phyloP scores from a whole-genome alignment of 2,888 invertebrate genomes.

The Conops quadrifasciatus region DNA sequence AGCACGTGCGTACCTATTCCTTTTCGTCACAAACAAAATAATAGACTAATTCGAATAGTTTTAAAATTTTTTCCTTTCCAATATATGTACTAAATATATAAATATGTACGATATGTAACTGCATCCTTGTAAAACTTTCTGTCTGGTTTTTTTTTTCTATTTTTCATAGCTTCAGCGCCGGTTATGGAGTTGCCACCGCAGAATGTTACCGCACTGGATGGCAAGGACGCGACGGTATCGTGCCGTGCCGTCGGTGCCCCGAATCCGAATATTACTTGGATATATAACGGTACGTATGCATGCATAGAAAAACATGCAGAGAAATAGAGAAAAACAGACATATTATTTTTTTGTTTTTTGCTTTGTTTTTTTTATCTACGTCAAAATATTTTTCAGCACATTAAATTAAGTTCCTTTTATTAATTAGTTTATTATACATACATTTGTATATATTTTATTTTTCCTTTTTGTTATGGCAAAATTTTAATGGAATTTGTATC shows the following conservation, averaged over 20 bases:
- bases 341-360: too few species aligned
- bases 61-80: constrained; percentile 31
- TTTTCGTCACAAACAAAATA: background rate
- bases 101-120: constrained; percentile 41
- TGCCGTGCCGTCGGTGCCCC: constrained; percentile 93
- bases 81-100: constrained; percentile 28
- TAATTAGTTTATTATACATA: too few species aligned
- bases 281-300: constrained; percentile 79
- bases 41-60: constrained; percentile 8
- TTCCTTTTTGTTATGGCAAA: too few species aligned
- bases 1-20: constrained; percentile 11
- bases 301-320: too few species aligned
- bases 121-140: constrained; percentile 4
- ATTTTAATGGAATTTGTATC: too few species aligned
- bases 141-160: constrained; percentile 53
- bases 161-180: constrained; percentile 79
- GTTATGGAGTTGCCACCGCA: constrained; percentile 84
- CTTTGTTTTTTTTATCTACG: too few species aligned
- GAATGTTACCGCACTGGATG: constrained; percentile 90
- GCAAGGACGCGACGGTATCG: constrained; percentile 87
- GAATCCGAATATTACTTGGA: constrained; percentile 90
- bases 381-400: too few species aligned
- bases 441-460: too few species aligned
- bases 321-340: too few species aligned
- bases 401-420: too few species aligned